Percentiles rank a stretch among this genome's conserved stretches.
Evolutionary conservation across 37 sponge, comb jelly and placozoan species (phyloP).

Genomic region (Eunapius fragilis): DNA sequence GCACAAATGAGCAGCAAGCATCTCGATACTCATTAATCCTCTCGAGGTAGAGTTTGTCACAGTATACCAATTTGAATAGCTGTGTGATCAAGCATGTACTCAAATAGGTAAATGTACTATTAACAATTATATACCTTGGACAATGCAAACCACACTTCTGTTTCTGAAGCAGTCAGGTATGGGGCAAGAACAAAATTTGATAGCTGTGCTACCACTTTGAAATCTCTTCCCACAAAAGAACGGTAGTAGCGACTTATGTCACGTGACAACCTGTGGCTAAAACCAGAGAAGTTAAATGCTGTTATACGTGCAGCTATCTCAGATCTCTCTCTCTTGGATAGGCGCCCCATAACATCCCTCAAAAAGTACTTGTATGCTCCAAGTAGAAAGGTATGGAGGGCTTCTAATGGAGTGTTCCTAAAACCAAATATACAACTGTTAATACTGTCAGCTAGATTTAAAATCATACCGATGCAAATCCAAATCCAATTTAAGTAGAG

Average conservation of each 20-base stretch:
- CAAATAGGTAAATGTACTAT: background rate
- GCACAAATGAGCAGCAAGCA: constrained; percentile 25
- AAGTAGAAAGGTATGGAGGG: constrained; percentile 44
- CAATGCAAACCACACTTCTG: constrained; percentile 9
- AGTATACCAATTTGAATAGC: constrained; percentile 37
- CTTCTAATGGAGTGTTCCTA: constrained; percentile 45
- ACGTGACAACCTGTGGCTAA: constrained; percentile 7
- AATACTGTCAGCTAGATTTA: background rate
- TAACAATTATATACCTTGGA: background rate
- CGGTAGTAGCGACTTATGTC: constrained; percentile 10
- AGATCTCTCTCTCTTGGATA: constrained; percentile 2
- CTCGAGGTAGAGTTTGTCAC: background rate
- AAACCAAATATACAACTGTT: background rate
- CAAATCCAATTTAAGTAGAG: background rate
- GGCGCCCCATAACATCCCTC: constrained; percentile 3
- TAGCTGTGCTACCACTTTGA: constrained; percentile 46
- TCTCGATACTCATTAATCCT: background rate
- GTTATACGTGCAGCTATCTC: constrained; percentile 25
- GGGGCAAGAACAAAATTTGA: constrained; percentile 29
- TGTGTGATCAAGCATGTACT: background rate
- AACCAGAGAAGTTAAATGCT: constrained; percentile 32
- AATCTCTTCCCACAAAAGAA: constrained; percentile 49
- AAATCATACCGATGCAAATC: constrained; percentile 20
- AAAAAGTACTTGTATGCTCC: constrained; percentile 52
- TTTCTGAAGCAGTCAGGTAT: constrained; percentile 11